Percentiles rank a stretch among this genome's conserved stretches.
Evolutionary conservation across 2,888 invertebrate genomes (phyloP).

Genomic region (Nesidiocoris tenuis): DNA sequence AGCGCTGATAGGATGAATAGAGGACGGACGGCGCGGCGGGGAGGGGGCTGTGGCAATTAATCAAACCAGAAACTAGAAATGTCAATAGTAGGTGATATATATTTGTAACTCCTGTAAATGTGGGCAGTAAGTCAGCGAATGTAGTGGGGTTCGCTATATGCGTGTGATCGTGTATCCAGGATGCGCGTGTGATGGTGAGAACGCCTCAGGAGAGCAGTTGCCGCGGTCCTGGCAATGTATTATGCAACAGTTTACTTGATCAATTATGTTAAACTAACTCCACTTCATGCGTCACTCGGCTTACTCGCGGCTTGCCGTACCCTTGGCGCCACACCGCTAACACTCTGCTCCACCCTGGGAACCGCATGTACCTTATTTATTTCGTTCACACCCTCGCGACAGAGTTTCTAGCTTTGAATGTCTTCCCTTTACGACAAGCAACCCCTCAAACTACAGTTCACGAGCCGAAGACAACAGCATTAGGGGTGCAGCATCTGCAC

Average conservation of each 20-base stretch:
- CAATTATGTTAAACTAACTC: constrained; percentile 43
- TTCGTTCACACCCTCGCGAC: not conserved
- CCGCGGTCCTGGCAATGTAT: constrained; percentile 30
- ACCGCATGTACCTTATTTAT: not conserved
- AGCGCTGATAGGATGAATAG: not conserved
- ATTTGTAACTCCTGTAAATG: not conserved
- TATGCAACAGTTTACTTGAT: constrained; percentile 45
- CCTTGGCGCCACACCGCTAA: not conserved
- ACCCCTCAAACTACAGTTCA: not conserved
- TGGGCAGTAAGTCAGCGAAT: not conserved
- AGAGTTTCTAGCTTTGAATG: not conserved
- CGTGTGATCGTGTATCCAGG: not conserved
- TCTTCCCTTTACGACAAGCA: not conserved
- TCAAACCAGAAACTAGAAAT: not conserved
- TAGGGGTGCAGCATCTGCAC: too few species aligned
- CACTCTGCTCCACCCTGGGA: not conserved
- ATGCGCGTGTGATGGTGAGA: not conserved
- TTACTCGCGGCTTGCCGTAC: not conserved
- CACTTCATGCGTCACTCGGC: constrained; percentile 34
- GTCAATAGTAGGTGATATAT: not conserved
- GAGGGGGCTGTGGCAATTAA: not conserved
- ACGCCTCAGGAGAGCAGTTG: constrained; percentile 37
- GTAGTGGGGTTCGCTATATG: not conserved
- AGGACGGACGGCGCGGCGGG: too few species aligned
- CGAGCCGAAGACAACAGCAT: too few species aligned